Conservation (phyloP, 2,113 vertebrate species). For the Prionailurus viverrinus region DNA sequence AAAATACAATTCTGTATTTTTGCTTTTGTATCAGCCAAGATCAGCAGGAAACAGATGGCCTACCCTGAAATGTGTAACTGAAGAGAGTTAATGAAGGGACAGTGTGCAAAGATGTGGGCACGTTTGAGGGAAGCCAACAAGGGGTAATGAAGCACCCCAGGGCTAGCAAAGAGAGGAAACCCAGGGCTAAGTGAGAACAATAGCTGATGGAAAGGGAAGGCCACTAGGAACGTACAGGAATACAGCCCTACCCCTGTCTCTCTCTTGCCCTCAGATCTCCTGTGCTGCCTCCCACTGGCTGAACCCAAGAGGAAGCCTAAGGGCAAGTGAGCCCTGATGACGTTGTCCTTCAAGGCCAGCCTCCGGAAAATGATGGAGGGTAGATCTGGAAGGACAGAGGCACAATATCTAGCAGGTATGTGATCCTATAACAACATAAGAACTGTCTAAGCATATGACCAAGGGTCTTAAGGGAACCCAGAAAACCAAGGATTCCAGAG, state of each 20-base stretch:
- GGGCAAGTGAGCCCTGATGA: background rate
- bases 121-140: background rate
- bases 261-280: background rate
- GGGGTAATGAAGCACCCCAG: background rate
- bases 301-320: background rate
- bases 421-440: background rate
- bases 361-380: background rate
- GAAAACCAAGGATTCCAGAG: background rate
- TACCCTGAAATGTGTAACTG: background rate
- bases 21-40: constrained; percentile 55
- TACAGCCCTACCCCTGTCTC: background rate
- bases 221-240: background rate
- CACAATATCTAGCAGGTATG: background rate
- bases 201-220: background rate
- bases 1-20: constrained; percentile 12
- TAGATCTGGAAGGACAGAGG: background rate
- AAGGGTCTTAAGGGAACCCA: background rate
- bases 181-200: background rate
- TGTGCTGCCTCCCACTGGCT: background rate
- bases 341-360: background rate
- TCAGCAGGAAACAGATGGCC: constrained; percentile 57
- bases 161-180: no score
- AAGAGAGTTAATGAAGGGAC: constrained; percentile 28
- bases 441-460: background rate
- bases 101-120: background rate